Base-by-base conservation (phyloP, 2,113 vertebrate species). In the Butastur rufipennis region DNA sequence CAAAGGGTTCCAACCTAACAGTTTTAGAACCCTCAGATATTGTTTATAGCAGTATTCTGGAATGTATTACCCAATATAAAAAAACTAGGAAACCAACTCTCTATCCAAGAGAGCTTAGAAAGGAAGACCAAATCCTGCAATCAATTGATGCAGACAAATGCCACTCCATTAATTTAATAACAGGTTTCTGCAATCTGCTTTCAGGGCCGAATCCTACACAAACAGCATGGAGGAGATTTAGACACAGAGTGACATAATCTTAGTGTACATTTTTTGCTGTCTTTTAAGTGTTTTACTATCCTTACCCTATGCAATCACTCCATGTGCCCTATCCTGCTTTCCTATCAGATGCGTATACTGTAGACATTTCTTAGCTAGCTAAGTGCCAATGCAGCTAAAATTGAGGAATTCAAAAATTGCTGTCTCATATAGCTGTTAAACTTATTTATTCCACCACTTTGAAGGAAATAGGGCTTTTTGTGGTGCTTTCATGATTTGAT, bases 91-190 rank as follows among this genome's bases (percentile, higher is more conserved):
- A 93, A 74, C 62, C 34, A 93, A 61, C 31, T 67, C 14, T 50
- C 36, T 82, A 22, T 68, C 66, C 82, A 78, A 75, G 77, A 67
- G 58, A 89, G 89, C 86, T 96, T 96, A 84, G 55, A 91, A 91
- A 87, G 53, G 48, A 91, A 91, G 65, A 81, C 15, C 68, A 93
- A 96, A 95, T 97, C 91, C 88, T 94, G 68, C 88, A 97, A 95
- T 93, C 88, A 96, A 84, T 52, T 93, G 78, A 96, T 96, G 81
- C 66, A 85, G 89, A 74, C 75, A 96, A 92, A 92, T 88, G 85
- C 85, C 67, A 50, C 53, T 91, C 85, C 80, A 90, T 95, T 96
- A 95, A 95, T 95, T 96, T 95, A 95, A 93, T 86, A 95, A 88
- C 75, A 63, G 52, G 78, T 78, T 86, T 95, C 59, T 93, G 72